Evolutionary conservation across 1,140 invertebrate genomes (phyloP).

Genomic region (Drosophila micromelanica): DNA sequence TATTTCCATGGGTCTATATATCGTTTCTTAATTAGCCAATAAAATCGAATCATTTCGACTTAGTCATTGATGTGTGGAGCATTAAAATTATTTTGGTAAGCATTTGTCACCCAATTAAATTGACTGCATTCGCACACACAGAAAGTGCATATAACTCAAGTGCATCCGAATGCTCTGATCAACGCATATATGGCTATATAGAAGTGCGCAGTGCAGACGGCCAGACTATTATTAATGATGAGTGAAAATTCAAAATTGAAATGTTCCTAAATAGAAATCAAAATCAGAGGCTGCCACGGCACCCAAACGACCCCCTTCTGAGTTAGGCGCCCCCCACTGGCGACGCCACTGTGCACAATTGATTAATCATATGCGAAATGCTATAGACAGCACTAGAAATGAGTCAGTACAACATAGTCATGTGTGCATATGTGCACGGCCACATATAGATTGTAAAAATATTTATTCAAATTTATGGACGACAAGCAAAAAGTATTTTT

Average conservation of each 20-base stretch:
- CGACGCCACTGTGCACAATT: constrained; percentile 44
- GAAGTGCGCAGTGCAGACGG: constrained; percentile 37
- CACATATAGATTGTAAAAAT: constrained; percentile 53
- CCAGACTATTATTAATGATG: constrained; percentile 82
- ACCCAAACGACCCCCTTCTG: background rate
- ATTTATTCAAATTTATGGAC: constrained; percentile 67
- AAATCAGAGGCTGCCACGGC: constrained; percentile 10
- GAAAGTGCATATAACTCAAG: constrained; percentile 51
- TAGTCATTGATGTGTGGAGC: constrained; percentile 80
- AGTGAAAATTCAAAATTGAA: constrained; percentile 74
- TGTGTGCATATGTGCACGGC: background rate
- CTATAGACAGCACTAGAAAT: constrained; percentile 43
- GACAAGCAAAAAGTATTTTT: constrained; percentile 71
- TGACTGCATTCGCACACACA: constrained; percentile 44
- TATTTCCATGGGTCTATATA: constrained; percentile 40
- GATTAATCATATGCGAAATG: constrained; percentile 54
- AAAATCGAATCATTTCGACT: constrained; percentile 79
- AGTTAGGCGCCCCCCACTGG: background rate
- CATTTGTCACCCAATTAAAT: constrained; percentile 83
- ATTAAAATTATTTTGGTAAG: constrained; percentile 72
- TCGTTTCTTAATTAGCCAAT: constrained; percentile 77
- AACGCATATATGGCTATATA: constrained; percentile 48
- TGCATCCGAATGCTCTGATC: constrained; percentile 68
- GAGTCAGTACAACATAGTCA: constrained; percentile 43
- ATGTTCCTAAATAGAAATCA: constrained; percentile 40